Evolutionary conservation across 2,797 vertebrate species (phyloP).

Genomic region (Aplochiton taeniatus): DNA sequence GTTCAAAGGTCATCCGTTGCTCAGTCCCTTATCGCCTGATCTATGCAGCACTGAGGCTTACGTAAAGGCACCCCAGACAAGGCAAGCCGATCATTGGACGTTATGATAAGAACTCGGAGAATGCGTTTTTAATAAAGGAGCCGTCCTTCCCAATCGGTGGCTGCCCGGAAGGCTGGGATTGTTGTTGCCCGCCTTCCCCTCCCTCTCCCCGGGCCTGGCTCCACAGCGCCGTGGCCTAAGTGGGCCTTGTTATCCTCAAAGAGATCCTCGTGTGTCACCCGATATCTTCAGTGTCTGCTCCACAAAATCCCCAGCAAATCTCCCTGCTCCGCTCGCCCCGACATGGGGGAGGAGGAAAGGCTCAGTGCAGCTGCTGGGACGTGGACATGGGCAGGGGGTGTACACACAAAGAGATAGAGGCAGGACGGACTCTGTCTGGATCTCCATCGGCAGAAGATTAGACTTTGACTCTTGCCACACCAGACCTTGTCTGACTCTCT

Average conservation of each 20-base stretch:
- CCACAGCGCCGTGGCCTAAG: conserved; percentile 41
- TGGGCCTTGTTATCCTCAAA: conserved; percentile 63
- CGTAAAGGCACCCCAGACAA: too few species aligned
- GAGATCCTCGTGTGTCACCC: conserved; percentile 53
- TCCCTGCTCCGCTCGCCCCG: conserved; percentile 29
- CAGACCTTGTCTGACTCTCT: conserved; percentile 25
- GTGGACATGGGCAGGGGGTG: not conserved
- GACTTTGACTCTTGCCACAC: conserved; percentile 38
- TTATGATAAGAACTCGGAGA: too few species aligned
- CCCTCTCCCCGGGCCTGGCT: conserved; percentile 43
- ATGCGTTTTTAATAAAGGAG: not conserved
- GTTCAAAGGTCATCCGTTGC: too few species aligned
- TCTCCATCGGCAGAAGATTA: conserved; percentile 47
- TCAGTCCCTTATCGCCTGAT: too few species aligned
- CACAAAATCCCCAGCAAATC: conserved; percentile 39
- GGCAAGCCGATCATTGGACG: too few species aligned
- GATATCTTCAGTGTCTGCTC: conserved; percentile 44
- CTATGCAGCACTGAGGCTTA: too few species aligned
- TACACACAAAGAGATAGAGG: too few species aligned
- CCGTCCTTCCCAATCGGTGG: conserved; percentile 30
- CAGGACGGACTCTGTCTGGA: conserved; percentile 30
- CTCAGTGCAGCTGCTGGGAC: not conserved
- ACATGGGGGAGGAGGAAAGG: not conserved
- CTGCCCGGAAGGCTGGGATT: conserved; percentile 40
- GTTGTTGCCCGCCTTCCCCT: conserved; percentile 34